Percentiles rank a stretch among this genome's conserved stretches.
phyloP scores from a whole-genome alignment of 2,888 invertebrate species.

The Charanyca ferruginea region DNA sequence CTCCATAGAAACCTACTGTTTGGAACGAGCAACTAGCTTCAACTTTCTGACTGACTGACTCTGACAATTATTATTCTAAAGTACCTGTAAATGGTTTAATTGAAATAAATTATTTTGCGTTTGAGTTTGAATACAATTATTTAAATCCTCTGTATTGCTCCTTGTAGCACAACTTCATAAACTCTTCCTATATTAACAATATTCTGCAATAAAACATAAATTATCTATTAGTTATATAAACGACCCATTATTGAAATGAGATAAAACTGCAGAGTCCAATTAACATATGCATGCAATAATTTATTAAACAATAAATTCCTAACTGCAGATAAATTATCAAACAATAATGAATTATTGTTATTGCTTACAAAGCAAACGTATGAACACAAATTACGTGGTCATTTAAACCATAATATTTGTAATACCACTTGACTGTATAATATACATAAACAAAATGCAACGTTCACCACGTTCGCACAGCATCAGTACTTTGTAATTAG shows the following conservation, averaged over 20 bases:
- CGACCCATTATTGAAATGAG: neutral
- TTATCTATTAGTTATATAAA: too few species aligned
- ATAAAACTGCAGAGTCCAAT: neutral
- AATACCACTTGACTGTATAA: neutral
- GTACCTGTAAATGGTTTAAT: too few species aligned
- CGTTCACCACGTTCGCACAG: too few species aligned
- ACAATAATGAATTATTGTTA: slow-evolving; percentile 3
- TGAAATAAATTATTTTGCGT: too few species aligned
- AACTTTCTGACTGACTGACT: too few species aligned
- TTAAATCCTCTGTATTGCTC: too few species aligned
- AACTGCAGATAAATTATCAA: slow-evolving; percentile 9
- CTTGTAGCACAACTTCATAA: too few species aligned
- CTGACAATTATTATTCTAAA: too few species aligned
- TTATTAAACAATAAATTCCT: slow-evolving; percentile 10
- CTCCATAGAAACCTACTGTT: too few species aligned
- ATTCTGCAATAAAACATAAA: neutral
- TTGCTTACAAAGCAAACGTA: slow-evolving; percentile 10
- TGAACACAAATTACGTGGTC: neutral
- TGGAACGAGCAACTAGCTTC: too few species aligned
- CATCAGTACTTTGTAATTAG: too few species aligned
- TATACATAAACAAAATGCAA: slow-evolving; percentile 22
- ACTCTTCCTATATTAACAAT: neutral
- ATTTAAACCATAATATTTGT: slow-evolving; percentile 16
- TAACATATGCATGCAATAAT: slow-evolving; percentile 1
- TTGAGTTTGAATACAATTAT: too few species aligned